phyloP scores from a whole-genome alignment of 2,113 vertebrate genomes.

The Fregetta grallaria region DNA sequence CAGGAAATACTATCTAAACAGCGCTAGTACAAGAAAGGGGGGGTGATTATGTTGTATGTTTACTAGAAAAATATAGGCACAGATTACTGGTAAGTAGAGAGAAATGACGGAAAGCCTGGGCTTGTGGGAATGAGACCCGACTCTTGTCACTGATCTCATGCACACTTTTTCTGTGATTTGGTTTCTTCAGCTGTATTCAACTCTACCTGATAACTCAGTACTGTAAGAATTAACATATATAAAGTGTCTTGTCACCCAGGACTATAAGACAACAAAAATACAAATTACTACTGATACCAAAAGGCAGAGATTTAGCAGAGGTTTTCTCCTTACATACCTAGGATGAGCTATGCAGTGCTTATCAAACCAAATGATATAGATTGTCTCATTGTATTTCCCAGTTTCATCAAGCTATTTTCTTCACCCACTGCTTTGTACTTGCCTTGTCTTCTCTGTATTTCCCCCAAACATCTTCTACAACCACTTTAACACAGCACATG shows the following conservation, averaged over 20 bases:
- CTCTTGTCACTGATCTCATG: not conserved
- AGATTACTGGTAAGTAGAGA: not conserved
- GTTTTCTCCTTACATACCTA: not conserved
- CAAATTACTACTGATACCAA: not conserved
- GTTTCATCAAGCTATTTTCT: not conserved
- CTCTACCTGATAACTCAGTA: not conserved
- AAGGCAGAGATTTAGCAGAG: not conserved
- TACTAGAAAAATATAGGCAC: not conserved
- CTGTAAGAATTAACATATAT: not conserved
- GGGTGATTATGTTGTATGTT: not conserved
- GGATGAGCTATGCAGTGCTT: not conserved
- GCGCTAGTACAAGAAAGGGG: not conserved
- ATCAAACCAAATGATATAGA: not conserved
- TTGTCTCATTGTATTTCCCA: not conserved
- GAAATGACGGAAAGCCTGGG: not conserved
- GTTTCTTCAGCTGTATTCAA: not conserved
- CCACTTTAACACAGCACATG: not conserved
- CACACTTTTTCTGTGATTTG: not conserved
- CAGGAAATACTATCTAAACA: not conserved
- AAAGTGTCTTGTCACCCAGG: not conserved
- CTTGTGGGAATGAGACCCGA: not conserved
- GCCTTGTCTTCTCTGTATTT: not conserved
- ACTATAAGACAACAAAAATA: not conserved
- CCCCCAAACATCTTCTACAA: not conserved
- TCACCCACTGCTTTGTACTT: not conserved